Evolutionary conservation across 2,797 vertebrate genomes (phyloP).

Genomic region (Perodicticus potto): DNA sequence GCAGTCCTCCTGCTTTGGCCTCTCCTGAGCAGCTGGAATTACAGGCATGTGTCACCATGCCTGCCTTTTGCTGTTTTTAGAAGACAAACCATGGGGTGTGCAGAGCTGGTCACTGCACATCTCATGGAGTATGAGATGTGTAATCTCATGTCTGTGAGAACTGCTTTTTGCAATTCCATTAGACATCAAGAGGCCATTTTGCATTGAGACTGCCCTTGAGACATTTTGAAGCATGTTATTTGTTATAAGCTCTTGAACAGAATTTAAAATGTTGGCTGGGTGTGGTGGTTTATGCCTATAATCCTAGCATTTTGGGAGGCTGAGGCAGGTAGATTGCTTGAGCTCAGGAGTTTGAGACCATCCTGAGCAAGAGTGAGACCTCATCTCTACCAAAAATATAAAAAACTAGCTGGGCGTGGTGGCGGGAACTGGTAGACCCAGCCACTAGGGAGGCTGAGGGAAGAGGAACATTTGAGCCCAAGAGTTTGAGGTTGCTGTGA

Average conservation of each 20-base stretch:
- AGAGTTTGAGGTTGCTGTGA: too few relatives aligned
- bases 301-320: too few relatives aligned
- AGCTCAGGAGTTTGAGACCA: too few relatives aligned
- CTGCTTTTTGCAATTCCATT: not conserved
- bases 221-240: slow-evolving; percentile 5
- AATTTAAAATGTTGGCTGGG: not conserved
- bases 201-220: not conserved
- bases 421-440: too few relatives aligned
- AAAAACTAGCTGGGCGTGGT: too few relatives aligned
- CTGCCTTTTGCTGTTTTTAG: not conserved
- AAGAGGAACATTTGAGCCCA: too few relatives aligned
- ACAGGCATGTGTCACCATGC: not conserved
- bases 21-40: not conserved
- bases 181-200: not conserved
- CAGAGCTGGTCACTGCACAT: not conserved
- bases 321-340: too few relatives aligned
- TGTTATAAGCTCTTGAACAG: not conserved
- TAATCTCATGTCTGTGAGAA: not conserved
- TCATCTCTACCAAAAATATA: too few relatives aligned
- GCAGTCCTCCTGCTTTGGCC: not conserved
- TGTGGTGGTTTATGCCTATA: too few relatives aligned
- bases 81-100: not conserved
- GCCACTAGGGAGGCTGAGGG: too few relatives aligned
- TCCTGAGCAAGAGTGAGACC: too few relatives aligned
- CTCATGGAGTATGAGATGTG: not conserved